phyloP scores from a whole-genome alignment of 64 coral and sea anemone genomes.

The Acropora tenuis region DNA sequence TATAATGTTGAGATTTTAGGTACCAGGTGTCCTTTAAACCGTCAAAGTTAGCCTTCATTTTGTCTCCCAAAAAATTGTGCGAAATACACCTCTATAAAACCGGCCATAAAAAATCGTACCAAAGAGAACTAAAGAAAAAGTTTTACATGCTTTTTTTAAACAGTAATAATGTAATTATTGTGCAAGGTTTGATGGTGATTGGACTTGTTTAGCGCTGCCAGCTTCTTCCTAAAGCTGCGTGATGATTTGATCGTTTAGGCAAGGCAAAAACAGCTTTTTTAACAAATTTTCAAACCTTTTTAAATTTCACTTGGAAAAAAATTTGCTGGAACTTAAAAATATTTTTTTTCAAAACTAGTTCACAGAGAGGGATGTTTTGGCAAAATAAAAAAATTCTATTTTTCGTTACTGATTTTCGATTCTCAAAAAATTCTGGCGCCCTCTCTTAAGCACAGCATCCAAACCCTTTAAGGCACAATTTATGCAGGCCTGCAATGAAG shows the following conservation, averaged over 20 bases:
- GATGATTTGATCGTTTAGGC: no score
- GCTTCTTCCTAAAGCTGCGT: background rate
- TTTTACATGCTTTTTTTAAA: background rate
- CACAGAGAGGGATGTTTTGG: background rate
- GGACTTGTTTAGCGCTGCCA: background rate
- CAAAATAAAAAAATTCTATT: background rate
- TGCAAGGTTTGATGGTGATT: background rate
- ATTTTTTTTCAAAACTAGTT: background rate
- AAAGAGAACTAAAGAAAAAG: background rate
- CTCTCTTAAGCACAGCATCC: constrained; percentile 8
- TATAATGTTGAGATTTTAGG: constrained; percentile 2
- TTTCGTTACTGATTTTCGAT: background rate
- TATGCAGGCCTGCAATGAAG: constrained; percentile 46
- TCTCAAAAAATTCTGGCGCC: background rate
- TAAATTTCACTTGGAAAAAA: background rate
- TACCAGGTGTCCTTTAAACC: constrained; percentile 31
- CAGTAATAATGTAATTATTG: background rate
- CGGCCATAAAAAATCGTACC: background rate
- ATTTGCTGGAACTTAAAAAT: background rate
- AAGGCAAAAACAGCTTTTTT: background rate
- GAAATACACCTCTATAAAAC: background rate
- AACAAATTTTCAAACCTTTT: background rate
- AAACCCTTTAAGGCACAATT: constrained; percentile 50
- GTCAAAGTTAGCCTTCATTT: constrained; percentile 42
- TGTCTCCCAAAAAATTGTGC: constrained; percentile 21